Evolutionary conservation across 1,140 invertebrate species (phyloP), one percentile per base, ranked within the genome.

Genomic region (Anastrepha obliqua): DNA sequence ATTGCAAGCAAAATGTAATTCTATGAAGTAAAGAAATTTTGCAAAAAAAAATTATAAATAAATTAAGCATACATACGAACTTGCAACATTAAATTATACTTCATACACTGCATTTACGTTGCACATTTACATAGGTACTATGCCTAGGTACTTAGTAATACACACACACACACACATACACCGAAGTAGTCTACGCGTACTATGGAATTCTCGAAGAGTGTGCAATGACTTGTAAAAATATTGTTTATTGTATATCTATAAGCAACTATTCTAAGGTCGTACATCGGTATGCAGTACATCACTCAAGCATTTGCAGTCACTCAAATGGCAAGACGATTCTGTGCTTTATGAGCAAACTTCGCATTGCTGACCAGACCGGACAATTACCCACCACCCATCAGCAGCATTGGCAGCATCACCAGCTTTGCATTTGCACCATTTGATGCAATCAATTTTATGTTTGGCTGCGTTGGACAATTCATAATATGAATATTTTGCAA

Each of bases 381-480:
- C 64, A 67, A 67, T 39, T 20, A 67, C 64, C 29, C 74, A 81
- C 20, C 51, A 81, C 51, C 47, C 29, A 67, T 15, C n/a, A 67
- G 60, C 60, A 58, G 13, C 55, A 13, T 58, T 13, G 29, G 39
- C 65, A 42, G 39, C 4, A 29, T 29, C 60, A 13, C 60, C n/a
- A 55, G 42, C 17, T 9, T 81, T 81, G 42, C 17, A n/a, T 81
- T 81, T 55, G 47, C 47, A 81, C 44, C 74, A 81, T 81, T 81
- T 81, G 44, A 81, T 81, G 74, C 74, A 81, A 81, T 81, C 44
- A 81, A 81, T 81, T 81, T 81, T 81, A 81, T 81, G 74, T 81
- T 81, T 81, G 17, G 42, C 17, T 81, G 74, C 74, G 44, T 9
- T 55, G 74, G 44, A 81, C 74, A 81, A 81, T 81, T 4, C 47